Base-by-base conservation (phyloP, 2,888 invertebrate genomes). In the Tetragonula carbonaria region DNA sequence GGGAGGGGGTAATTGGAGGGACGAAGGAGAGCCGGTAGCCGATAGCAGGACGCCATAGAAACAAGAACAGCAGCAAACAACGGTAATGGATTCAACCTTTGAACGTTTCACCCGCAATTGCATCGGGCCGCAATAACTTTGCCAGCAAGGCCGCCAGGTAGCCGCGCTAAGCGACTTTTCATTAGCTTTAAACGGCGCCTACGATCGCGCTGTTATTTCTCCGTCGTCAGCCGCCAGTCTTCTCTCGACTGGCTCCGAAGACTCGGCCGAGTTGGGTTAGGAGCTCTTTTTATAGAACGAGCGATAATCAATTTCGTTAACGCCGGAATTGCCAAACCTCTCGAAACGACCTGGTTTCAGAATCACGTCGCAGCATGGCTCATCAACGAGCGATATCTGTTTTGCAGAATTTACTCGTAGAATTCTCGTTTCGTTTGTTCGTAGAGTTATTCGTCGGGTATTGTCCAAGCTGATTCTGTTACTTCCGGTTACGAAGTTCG, bases 1-100 rank as follows among this genome's bases (percentile, higher is more conserved):
- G 51, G 38, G 63, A 66, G 50, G 38, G 38, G 66, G 70, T 87
- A 87, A 87, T 86, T 86, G 86, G 82, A 82, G 80, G 71, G 21
- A 74, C 84, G 70, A 85, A 85, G 72, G 66, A 70, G 73, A 67
- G 72, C 62, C 73, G 63, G 62, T 74, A 75, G 76, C 63, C 50
- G 66, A 72, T 63, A 72, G 38, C 33, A 23, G n/a, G 33, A 33
- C 38, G n/a, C 55, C 50, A 55, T 73, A 72, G 86, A 84, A 84
- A 80, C 75, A 75, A 78, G 81, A 84, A 81, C 68, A 73, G 68
- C n/a, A 45, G 72, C 77, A 86, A 86, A 81, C 67, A 83, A 86
- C 71, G 79, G 68, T 82, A 84, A 82, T 85, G 75, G 77, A 84
- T 84, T 82, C 82, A 75, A 82, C 77, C 79, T 75, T 81, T 82